These are phyloP conservation scores for Cochlearius cochlearius DNA, from an alignment of 2,113 vertebrate species.

Conservation along the genomic window DNA sequence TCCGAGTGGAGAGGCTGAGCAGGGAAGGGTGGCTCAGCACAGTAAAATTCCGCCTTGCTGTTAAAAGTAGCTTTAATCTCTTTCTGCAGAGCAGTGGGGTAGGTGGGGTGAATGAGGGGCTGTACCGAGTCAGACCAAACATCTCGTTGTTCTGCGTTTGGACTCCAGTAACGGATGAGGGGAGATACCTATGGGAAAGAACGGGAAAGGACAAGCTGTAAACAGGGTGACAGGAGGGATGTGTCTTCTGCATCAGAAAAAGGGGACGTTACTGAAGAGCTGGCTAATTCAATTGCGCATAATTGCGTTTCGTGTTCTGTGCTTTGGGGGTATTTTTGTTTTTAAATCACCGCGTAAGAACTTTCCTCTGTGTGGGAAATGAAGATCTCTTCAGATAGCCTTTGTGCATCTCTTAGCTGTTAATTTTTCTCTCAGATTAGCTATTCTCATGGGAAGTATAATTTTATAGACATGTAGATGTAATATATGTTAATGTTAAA, in stretches of 20 bases:
- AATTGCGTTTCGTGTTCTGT: background rate
- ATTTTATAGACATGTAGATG: background rate
- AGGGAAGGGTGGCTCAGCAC: background rate
- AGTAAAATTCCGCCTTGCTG: background rate
- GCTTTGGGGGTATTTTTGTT: background rate
- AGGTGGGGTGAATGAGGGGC: background rate
- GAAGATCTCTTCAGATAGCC: background rate
- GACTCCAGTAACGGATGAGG: background rate
- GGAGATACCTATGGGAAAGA: background rate
- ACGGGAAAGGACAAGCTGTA: background rate
- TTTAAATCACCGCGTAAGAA: background rate
- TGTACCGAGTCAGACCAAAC: background rate
- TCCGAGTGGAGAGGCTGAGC: background rate
- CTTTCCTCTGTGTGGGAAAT: background rate
- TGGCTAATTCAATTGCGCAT: background rate
- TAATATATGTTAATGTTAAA: too few species aligned
- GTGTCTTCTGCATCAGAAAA: background rate
- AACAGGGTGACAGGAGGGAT: background rate
- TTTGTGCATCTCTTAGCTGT: background rate
- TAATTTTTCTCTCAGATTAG: background rate
- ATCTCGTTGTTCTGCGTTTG: fast-evolving
- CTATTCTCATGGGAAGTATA: background rate
- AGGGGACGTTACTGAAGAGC: background rate
- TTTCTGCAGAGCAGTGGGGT: background rate
- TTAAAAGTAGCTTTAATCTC: background rate